A percentile compares a stretch with the other conserved stretches of the same genome.
Evolutionary conservation across 2,113 vertebrate genomes (phyloP).

Genomic region (Sakesphorus luctuosus): DNA sequence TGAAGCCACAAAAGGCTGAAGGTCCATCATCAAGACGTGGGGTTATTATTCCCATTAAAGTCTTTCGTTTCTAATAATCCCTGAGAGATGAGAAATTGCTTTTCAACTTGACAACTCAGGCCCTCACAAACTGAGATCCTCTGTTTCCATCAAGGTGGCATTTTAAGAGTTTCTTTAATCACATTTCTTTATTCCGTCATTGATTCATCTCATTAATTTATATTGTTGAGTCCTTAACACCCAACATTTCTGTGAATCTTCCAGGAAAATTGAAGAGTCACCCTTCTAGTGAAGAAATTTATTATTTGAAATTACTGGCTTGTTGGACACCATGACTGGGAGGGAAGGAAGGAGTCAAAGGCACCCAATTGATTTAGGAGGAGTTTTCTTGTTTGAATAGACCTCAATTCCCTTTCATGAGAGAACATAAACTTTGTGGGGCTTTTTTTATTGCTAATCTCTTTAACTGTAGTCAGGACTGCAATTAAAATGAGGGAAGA

Average conservation of each 20-base stretch:
- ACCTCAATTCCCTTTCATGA: neutral
- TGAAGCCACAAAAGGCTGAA: neutral
- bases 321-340: neutral
- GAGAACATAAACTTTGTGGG: neutral
- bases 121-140: neutral
- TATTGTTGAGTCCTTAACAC: neutral
- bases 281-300: neutral
- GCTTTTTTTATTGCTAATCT: neutral
- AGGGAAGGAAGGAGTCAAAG: neutral
- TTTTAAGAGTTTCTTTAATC: neutral
- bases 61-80: neutral
- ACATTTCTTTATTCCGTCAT: neutral
- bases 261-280: neutral
- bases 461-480: neutral
- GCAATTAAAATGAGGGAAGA: neutral
- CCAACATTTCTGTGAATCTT: neutral
- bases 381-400: neutral
- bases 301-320: neutral
- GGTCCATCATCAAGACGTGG: neutral
- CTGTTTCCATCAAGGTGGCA: neutral
- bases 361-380: neutral
- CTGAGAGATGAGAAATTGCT: neutral
- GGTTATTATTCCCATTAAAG: neutral
- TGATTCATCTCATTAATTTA: neutral
- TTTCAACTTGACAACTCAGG: neutral